Evolutionary conservation across 2,888 invertebrate genomes (phyloP).

Genomic region (Zelleria hepariella): DNA sequence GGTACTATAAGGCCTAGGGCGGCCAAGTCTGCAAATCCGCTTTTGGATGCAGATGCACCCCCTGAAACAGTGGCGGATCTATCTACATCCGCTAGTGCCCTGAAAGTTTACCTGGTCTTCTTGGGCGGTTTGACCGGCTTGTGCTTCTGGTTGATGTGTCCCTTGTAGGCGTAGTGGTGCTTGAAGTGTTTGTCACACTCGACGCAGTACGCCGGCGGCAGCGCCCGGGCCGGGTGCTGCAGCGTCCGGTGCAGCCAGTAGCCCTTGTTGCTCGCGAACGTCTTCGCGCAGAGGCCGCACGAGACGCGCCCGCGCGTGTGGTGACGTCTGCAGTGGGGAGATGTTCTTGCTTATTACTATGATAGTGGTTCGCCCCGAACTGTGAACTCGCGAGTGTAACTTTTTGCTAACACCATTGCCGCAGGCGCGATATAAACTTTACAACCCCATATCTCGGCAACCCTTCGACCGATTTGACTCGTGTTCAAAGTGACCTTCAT

Average conservation of each 20-base stretch:
- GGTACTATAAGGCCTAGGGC: too few species aligned
- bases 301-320: conserved; percentile 17
- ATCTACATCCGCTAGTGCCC: background rate
- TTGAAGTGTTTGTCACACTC: conserved; percentile 1
- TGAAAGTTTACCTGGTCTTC: background rate
- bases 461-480: too few species aligned
- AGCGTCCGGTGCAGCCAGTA: conserved; percentile 36
- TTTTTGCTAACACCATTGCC: too few species aligned
- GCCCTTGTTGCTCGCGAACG: conserved; percentile 33
- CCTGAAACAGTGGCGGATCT: conserved; percentile 9
- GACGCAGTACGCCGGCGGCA: background rate
- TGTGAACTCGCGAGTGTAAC: too few species aligned
- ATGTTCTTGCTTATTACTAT: too few species aligned
- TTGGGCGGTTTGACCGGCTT: background rate
- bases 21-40: too few species aligned
- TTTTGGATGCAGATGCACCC: too few species aligned
- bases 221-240: conserved; percentile 14
- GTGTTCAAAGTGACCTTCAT: too few species aligned
- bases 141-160: background rate
- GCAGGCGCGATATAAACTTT: too few species aligned
- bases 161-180: background rate
- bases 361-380: too few species aligned
- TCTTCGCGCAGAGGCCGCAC: conserved; percentile 26
- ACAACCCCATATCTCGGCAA: too few species aligned
- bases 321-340: conserved; percentile 26